These are phyloP conservation scores for Hyles vespertilio DNA, from an alignment of 1,140 invertebrate genomes.

Conservation along the genomic window DNA sequence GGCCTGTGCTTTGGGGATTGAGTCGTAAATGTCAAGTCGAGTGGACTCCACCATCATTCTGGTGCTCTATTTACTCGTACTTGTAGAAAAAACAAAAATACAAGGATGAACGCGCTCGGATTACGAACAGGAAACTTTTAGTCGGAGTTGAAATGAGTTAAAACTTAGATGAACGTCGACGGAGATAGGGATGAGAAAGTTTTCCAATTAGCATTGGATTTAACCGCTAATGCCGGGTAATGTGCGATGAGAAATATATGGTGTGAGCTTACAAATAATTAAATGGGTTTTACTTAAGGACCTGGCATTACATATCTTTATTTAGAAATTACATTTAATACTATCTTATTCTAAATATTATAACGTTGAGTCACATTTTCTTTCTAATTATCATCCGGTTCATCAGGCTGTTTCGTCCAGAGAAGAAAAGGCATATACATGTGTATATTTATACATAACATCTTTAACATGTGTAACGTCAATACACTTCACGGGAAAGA, in stretches of 20 bases:
- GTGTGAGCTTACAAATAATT: slow-evolving; percentile 3
- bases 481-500: not conserved
- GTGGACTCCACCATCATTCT: slow-evolving; percentile 56
- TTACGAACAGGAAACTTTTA: slow-evolving; percentile 42
- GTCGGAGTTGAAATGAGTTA: slow-evolving; percentile 31
- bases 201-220: slow-evolving; percentile 29
- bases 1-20: slow-evolving; percentile 62
- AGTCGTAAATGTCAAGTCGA: slow-evolving; percentile 70
- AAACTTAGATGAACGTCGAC: slow-evolving; percentile 44
- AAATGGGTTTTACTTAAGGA: no score
- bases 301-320: no score
- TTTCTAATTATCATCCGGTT: no score
- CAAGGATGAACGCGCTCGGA: slow-evolving; percentile 36
- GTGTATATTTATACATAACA: no score
- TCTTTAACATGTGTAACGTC: no score
- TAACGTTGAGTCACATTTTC: no score
- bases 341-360: no score
- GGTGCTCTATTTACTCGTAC: slow-evolving; percentile 55
- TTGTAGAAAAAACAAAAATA: slow-evolving; percentile 48
- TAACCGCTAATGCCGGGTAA: slow-evolving; percentile 10
- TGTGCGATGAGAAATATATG: not conserved
- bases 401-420: no score
- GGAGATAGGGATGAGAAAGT: slow-evolving; percentile 45
- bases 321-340: no score
- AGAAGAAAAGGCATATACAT: no score